These are phyloP conservation scores for Brenthis hecate DNA, from an alignment of 2,888 invertebrate species.

Conservation along the genomic window DNA sequence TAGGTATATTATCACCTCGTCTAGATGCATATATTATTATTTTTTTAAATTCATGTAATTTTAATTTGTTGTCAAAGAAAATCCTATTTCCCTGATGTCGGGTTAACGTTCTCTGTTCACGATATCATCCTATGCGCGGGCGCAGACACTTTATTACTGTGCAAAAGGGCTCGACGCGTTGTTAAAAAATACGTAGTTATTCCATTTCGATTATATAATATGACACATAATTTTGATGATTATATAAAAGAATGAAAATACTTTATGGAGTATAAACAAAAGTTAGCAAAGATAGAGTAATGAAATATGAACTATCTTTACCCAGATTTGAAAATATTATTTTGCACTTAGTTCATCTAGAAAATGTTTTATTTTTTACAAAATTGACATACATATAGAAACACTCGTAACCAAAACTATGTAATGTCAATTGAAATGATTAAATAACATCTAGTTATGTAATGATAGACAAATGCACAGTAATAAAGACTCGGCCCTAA, in stretches of 20 bases:
- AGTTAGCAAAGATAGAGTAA: too few species aligned
- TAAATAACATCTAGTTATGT: background rate
- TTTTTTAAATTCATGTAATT: background rate
- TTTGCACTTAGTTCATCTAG: too few species aligned
- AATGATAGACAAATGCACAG: conserved; percentile 46
- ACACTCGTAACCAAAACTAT: background rate
- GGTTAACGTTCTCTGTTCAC: conserved; percentile 68
- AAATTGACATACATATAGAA: background rate
- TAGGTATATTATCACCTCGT: too few species aligned
- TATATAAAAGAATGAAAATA: too few species aligned
- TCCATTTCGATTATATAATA: background rate
- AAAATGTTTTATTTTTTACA: too few species aligned
- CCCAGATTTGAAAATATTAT: too few species aligned
- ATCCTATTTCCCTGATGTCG: conserved; percentile 39
- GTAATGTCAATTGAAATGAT: too few species aligned
- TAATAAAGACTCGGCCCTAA: conserved; percentile 71
- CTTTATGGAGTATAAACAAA: too few species aligned
- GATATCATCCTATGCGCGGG: conserved; percentile 68
- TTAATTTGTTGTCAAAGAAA: conserved; percentile 27
- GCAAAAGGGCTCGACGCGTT: conserved; percentile 57
- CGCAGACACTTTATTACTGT: conserved; percentile 63
- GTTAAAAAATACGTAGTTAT: background rate
- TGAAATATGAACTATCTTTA: too few species aligned
- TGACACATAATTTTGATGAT: background rate
- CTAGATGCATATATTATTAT: background rate